Conservation (phyloP, 1,140 invertebrate species). For the Mylabris phalerata region DNA sequence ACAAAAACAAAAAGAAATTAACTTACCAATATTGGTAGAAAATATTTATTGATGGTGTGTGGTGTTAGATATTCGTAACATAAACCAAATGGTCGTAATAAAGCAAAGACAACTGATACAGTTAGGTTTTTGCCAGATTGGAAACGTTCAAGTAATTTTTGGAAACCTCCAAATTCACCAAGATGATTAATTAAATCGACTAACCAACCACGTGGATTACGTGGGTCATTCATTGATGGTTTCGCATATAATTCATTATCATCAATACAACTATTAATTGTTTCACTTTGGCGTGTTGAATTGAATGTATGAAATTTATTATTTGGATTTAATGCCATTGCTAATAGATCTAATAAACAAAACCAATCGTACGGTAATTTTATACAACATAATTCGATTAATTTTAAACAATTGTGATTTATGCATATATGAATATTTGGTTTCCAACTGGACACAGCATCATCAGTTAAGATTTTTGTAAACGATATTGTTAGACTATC, state of each 20-base stretch:
- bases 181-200: constrained; percentile 95
- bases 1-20: constrained; percentile 1
- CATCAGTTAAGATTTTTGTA: constrained; percentile 96
- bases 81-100: constrained; percentile 85
- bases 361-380: constrained; percentile 92
- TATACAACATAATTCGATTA: constrained; percentile 85
- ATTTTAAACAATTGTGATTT: constrained; percentile 83
- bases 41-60: constrained; percentile 85
- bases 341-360: constrained; percentile 83
- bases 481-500: constrained; percentile 93
- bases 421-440: constrained; percentile 95
- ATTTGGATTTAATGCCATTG: constrained; percentile 64
- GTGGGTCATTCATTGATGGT: constrained; percentile 61
- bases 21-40: constrained; percentile 87
- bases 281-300: constrained; percentile 73
- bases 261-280: constrained; percentile 59
- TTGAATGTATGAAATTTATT: constrained; percentile 86
- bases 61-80: constrained; percentile 88
- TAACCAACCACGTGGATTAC: constrained; percentile 82
- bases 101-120: constrained; percentile 72
- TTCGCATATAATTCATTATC: constrained; percentile 71
- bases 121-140: constrained; percentile 64
- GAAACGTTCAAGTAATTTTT: constrained; percentile 82
- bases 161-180: constrained; percentile 82
- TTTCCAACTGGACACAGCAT: constrained; percentile 97